Evolutionary conservation across 2,888 invertebrate species (phyloP), one percentile per base, ranked within the genome.

Genomic region (Gonocerus acuteangulatus): DNA sequence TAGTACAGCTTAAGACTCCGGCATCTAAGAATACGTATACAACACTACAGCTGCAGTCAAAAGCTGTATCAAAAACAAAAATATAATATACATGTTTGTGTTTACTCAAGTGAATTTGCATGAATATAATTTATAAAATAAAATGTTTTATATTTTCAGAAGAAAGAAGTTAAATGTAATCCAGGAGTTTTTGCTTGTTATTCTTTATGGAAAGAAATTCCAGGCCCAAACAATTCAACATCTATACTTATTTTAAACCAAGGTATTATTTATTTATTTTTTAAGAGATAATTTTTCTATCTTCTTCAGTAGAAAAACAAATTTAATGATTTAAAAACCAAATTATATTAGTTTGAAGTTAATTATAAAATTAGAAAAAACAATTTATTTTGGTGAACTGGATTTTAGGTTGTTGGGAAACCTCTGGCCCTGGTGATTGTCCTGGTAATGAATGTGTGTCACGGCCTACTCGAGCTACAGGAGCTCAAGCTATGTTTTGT

Each of bases 401-500:
- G 15, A 9, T 11, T 54, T 42, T 42, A 78, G 78, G 78, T 57
- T 78, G 78, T 67, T 78, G 78, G 78, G 75, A 74, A 64, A 73
- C 73, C 48, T 75, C 76, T 11, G 75, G 75, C 19, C 72, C 72
- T 61, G 71, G 72, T 59, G 74, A 74, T 57, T 78, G 78, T 67
- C 72, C 72, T 65, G 66, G 69, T 18, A 61, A 66, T 27, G 73
- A 79, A 65, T 86, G 86, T 69, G 74, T 84, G 70, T 49, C 58
- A 1, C 67, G 67, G 7, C 74, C 79, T 66, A 71, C 80, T 23
- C 79, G 78, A 70, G 78, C 80, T 69, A n/a, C n/a, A n/a, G 74
- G 80, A 64, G 82, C 82, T 15, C 80, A 76, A 68, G 84, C 82
- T 63, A 86, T 81, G 74, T 92, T 85, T 75, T 91, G 95, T 70